Evolutionary conservation across 2,797 vertebrate species (phyloP).

Genomic region (Sebastiscus tertius): DNA sequence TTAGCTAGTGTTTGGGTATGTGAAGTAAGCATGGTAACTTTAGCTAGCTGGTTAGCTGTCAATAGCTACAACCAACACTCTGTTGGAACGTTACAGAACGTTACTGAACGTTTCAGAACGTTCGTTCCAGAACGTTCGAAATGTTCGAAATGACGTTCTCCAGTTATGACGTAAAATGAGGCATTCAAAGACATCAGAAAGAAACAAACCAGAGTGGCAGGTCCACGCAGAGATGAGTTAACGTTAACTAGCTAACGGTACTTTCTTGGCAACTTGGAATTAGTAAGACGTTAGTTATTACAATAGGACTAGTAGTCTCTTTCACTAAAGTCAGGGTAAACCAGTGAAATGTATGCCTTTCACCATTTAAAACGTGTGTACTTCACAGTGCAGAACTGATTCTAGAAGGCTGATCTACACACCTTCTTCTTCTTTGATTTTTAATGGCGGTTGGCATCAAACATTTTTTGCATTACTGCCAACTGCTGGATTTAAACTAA

Average conservation of each 20-base stretch:
- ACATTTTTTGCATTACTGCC: not conserved
- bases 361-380: not conserved
- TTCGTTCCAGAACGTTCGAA: not conserved
- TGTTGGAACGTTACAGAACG: no score
- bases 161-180: not conserved
- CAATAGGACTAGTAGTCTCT: not conserved
- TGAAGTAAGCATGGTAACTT: not conserved
- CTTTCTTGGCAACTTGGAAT: not conserved
- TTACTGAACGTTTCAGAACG: no score
- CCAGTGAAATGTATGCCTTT: not conserved
- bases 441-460: not conserved
- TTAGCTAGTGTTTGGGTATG: not conserved
- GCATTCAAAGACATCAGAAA: not conserved
- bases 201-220: not conserved
- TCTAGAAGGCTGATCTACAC: not conserved
- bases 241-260: not conserved
- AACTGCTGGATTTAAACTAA: not conserved
- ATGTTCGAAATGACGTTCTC: not conserved
- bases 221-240: not conserved
- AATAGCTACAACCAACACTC: not conserved
- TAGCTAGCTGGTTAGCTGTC: conserved; percentile 34
- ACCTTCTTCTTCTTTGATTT: not conserved
- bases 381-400: not conserved
- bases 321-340: not conserved
- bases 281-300: not conserved